Evolutionary conservation across 2,888 invertebrate species (phyloP).

Genomic region (Candidula unifasciata): DNA sequence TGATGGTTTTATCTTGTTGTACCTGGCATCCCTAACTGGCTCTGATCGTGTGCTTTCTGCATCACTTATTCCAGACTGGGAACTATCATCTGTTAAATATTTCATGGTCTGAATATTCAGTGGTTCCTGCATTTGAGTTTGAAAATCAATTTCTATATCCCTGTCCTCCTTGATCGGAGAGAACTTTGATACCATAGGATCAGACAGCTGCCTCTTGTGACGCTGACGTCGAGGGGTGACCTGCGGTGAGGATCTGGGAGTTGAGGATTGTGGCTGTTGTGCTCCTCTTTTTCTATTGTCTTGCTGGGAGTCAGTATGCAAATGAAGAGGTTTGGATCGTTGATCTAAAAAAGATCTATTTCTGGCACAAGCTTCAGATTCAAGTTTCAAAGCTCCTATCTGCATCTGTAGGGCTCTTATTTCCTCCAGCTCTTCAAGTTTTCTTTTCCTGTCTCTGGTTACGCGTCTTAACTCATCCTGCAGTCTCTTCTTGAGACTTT

Average conservation of each 20-base stretch:
- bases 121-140: constrained; percentile 58
- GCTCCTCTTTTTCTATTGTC: constrained; percentile 56
- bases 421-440: constrained; percentile 79
- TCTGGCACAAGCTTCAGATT: constrained; percentile 58
- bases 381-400: constrained; percentile 69
- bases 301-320: constrained; percentile 52
- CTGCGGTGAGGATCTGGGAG: constrained; percentile 73
- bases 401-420: constrained; percentile 74
- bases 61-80: constrained; percentile 72
- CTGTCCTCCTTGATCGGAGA: constrained; percentile 80
- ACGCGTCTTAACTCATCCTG: constrained; percentile 79
- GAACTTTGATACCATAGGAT: constrained; percentile 80
- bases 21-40: constrained; percentile 60
- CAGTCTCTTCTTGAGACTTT: constrained; percentile 76
- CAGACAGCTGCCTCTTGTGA: constrained; percentile 81
- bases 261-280: constrained; percentile 55
- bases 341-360: constrained; percentile 51
- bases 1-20: constrained; percentile 63
- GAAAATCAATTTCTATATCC: constrained; percentile 78
- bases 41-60: constrained; percentile 73
- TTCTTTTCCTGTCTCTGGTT: constrained; percentile 75
- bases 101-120: constrained; percentile 38
- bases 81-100: constrained; percentile 71
- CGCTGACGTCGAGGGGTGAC: constrained; percentile 73
- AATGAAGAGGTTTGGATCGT: constrained; percentile 43